Evolutionary conservation across 2,888 invertebrate species (phyloP).

Genomic region (Xylota sylvarum): DNA sequence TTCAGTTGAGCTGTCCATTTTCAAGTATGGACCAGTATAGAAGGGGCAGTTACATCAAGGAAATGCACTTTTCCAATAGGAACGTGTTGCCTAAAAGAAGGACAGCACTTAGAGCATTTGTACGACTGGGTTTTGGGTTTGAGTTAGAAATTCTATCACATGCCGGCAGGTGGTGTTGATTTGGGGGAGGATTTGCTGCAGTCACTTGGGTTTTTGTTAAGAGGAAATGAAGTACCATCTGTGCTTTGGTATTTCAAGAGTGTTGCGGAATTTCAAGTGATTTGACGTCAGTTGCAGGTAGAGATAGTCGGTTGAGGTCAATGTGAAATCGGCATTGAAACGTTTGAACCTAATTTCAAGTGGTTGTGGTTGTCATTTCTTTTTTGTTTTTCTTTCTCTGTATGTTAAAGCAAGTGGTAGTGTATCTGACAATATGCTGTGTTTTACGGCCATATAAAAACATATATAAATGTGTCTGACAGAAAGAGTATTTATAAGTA

Average conservation of each 20-base stretch:
- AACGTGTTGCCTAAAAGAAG: neutral
- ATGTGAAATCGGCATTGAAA: neutral
- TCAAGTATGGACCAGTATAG: neutral
- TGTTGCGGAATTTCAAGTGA: constrained; percentile 29
- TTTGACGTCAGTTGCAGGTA: constrained; percentile 10
- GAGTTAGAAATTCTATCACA: neutral
- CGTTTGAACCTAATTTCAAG: too few species aligned
- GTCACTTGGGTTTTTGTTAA: constrained; percentile 25
- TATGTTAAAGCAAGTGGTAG: too few species aligned
- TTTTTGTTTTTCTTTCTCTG: too few species aligned
- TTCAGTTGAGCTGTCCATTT: neutral
- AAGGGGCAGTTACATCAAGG: neutral
- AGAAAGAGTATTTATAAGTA: too few species aligned
- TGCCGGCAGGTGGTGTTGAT: constrained; percentile 17
- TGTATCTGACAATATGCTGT: too few species aligned
- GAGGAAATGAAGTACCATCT: constrained; percentile 24
- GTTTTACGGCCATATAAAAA: too few species aligned
- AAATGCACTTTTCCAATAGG: neutral
- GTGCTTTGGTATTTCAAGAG: constrained; percentile 8
- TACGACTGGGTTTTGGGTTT: neutral
- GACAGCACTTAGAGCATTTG: neutral
- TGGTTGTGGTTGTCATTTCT: too few species aligned
- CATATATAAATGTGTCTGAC: too few species aligned
- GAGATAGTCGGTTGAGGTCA: neutral
- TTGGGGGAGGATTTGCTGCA: constrained; percentile 9